These are phyloP conservation scores for Stegana nigrithorax DNA, from an alignment of 2,888 invertebrate species.

Conservation along the genomic window DNA sequence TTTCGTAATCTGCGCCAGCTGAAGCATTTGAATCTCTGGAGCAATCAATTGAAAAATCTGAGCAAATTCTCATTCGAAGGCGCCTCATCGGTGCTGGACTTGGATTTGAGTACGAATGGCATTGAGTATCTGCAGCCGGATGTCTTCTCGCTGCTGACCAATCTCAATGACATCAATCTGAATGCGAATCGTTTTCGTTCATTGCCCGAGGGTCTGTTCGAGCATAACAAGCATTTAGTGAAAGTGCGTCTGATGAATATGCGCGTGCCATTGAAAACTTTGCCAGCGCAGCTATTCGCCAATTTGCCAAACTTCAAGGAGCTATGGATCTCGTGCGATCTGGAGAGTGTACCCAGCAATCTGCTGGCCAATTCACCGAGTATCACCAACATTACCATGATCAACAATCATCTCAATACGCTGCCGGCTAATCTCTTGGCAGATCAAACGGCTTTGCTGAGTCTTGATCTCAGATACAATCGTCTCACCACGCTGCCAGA, in stretches of 20 bases:
- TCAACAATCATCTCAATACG: slow-evolving; percentile 71
- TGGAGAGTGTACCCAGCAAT: slow-evolving; percentile 73
- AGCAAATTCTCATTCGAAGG: slow-evolving; percentile 75
- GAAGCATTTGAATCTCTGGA: slow-evolving; percentile 76
- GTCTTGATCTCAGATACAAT: slow-evolving; percentile 77
- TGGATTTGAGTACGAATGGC: slow-evolving; percentile 78
- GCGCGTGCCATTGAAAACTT: slow-evolving; percentile 71
- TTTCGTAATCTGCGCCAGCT: slow-evolving; percentile 75
- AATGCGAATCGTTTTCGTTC: slow-evolving; percentile 76
- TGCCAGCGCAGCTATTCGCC: slow-evolving; percentile 74
- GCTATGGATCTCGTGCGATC: slow-evolving; percentile 73
- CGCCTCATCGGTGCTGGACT: slow-evolving; percentile 73
- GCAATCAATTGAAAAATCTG: slow-evolving; percentile 76
- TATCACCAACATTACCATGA: slow-evolving; percentile 74
- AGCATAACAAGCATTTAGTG: slow-evolving; percentile 71
- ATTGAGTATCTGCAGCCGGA: slow-evolving; percentile 74
- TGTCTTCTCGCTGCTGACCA: slow-evolving; percentile 74
- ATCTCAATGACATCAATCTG: slow-evolving; percentile 75
- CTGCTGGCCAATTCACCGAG: slow-evolving; percentile 73
- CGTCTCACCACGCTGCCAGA: slow-evolving; percentile 72
- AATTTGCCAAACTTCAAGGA: slow-evolving; percentile 72
- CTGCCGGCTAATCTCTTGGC: slow-evolving; percentile 75
- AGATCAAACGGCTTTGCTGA: slow-evolving; percentile 73
- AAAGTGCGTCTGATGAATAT: slow-evolving; percentile 73
- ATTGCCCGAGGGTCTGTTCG: slow-evolving; percentile 74